These are phyloP conservation scores for Phainopepla nitens DNA, from an alignment of 2,113 vertebrate species.

Conservation along the genomic window DNA sequence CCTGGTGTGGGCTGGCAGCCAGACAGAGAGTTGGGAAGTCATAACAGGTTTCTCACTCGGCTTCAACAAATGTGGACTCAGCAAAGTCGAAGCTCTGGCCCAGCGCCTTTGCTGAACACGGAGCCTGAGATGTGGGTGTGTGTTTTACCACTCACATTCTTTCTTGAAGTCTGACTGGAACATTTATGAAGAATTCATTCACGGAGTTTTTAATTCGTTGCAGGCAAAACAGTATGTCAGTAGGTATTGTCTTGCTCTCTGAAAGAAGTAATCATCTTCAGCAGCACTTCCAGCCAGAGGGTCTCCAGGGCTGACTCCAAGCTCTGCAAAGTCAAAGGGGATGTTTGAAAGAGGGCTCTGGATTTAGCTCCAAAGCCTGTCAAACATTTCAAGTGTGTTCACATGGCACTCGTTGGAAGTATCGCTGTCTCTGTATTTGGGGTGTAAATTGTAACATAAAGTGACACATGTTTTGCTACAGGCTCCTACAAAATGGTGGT, in stretches of 20 bases:
- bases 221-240: neutral
- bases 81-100: neutral
- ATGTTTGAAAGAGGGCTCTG: neutral
- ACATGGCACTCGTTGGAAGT: neutral
- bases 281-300: neutral
- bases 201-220: neutral
- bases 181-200: neutral
- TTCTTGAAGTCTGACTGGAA: neutral
- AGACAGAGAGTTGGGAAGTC: neutral
- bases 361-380: neutral
- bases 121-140: neutral
- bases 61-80: neutral
- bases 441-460: neutral
- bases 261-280: neutral
- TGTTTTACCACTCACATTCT: neutral
- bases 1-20: neutral
- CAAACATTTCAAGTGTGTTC: neutral
- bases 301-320: neutral
- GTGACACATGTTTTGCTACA: neutral
- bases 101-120: neutral
- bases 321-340: neutral
- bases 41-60: neutral
- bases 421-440: fast-evolving
- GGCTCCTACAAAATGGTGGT: neutral
- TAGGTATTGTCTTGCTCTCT: neutral